Evolutionary conservation across 2,797 vertebrate species (phyloP), one percentile per base, ranked within the genome.

Genomic region (Erithacus rubecula): DNA sequence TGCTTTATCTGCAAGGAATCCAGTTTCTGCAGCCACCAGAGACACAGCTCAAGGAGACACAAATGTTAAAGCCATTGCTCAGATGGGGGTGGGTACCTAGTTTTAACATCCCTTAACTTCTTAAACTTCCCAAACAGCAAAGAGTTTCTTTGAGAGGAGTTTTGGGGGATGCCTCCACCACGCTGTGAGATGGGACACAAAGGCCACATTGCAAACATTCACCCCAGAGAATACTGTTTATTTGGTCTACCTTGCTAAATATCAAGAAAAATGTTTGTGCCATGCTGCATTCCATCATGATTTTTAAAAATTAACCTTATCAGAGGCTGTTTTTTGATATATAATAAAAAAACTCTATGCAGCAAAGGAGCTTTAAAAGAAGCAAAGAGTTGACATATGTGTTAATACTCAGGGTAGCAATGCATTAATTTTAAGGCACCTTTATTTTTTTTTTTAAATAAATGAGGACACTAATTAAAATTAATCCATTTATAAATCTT

Each of bases 381-480:
- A 91, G 78, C 29, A 52, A 87, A 87, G 65, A 62, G 49, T 93
- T 92, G 89, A 82, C 72, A 8, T 79, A 88, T 78, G 78, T 89
- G 77, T 79, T 93, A 94, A 82, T 85, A 83, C 3, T 11, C 53
- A 70, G 87, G 36, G 65, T 83, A 90, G 65, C 79, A 83, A 65
- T 81, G 64, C 82, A 89, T 95, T 92, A 87, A 94, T 92, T 96
- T 94, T 91, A 89, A 95, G 60, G 47, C 84, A n/a, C 9, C 13
- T n/a, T 87, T 84, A 15, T n/a, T 87, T 84, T 78, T 32, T 46
- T 80, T 53, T 0, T 30, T 18, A 81, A 75, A 6, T 11, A 87
- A 96, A 95, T 94, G 79, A 91, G 79, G 84, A 36, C 64, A 91
- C 69, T 89, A 91, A 94, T 95, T 95, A 95, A 96, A 95, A 95